A percentile compares a stretch with the other conserved stretches of the same genome.
Evolutionary conservation across 1,140 invertebrate genomes (phyloP).

Genomic region (Probaryconus sp.): DNA sequence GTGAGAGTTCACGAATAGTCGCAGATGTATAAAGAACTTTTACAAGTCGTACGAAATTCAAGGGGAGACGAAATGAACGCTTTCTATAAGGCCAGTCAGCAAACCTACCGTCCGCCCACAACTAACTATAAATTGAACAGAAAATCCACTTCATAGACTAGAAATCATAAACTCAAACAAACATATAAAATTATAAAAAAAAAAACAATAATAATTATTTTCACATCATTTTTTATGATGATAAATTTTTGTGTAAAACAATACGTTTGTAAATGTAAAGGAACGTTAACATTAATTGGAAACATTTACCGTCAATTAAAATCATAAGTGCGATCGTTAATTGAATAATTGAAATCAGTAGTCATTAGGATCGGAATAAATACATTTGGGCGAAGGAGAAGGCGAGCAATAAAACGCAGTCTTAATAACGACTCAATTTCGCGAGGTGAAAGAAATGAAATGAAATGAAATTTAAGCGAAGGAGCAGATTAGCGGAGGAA

Average conservation of each 20-base stretch:
- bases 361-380: conserved; percentile 47
- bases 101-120: conserved; percentile 27
- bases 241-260: too few species aligned
- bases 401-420: conserved; percentile 21
- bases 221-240: too few species aligned
- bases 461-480: conserved; percentile 23
- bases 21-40: conserved; percentile 51
- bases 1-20: conserved; percentile 37
- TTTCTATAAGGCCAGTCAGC: conserved; percentile 19
- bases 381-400: conserved; percentile 16
- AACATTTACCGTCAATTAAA: conserved; percentile 27
- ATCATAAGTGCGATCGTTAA: conserved; percentile 4
- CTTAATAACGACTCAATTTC: conserved; percentile 54
- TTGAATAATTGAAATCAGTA: conserved; percentile 46
- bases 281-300: too few species aligned
- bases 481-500: conserved; percentile 5
- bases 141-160: conserved; percentile 34
- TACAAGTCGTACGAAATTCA: conserved; percentile 37
- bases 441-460: conserved; percentile 33
- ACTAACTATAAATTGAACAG: conserved; percentile 40
- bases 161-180: conserved; percentile 35
- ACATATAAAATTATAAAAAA: conserved; percentile 4
- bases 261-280: too few species aligned
- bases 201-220: neutral
- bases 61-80: conserved; percentile 5